phyloP scores from a whole-genome alignment of 2,888 invertebrate genomes.

The Noctua pronuba region DNA sequence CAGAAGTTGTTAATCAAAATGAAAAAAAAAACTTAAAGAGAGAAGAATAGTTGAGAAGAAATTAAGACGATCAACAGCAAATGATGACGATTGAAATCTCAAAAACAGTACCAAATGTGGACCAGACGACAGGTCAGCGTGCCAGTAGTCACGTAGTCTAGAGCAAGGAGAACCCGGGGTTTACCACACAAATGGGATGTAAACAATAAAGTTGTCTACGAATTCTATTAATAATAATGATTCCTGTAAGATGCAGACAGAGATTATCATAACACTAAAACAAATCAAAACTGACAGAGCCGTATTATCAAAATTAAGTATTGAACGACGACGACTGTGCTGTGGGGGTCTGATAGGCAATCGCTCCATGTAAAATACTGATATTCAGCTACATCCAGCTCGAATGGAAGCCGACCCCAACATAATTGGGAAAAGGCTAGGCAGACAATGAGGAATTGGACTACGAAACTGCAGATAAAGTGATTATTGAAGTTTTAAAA shows the following conservation, averaged over 20 bases:
- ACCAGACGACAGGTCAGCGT: not conserved
- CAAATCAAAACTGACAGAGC: not conserved
- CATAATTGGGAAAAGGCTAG: not conserved
- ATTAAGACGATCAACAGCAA: not conserved
- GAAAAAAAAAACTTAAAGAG: not conserved
- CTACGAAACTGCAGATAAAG: not conserved
- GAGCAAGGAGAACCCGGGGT: not conserved
- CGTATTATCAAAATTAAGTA: not conserved
- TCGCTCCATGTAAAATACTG: not conserved
- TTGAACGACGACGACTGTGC: not conserved
- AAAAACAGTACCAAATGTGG: not conserved
- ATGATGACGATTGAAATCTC: not conserved
- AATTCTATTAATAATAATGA: not conserved
- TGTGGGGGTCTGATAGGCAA: not conserved
- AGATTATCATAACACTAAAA: not conserved
- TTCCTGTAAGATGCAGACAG: not conserved
- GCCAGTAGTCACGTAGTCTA: conserved; percentile 28
- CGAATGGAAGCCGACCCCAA: not conserved
- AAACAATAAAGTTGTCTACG: not conserved
- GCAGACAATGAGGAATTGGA: not conserved
- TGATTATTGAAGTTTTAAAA: not conserved
- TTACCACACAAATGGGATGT: conserved; percentile 9
- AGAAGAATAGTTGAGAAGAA: not conserved
- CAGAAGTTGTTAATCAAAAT: not conserved
- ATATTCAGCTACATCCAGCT: not conserved